These are phyloP conservation scores for Mirounga angustirostris DNA, from an alignment of 2,113 vertebrate species.

Conservation along the genomic window DNA sequence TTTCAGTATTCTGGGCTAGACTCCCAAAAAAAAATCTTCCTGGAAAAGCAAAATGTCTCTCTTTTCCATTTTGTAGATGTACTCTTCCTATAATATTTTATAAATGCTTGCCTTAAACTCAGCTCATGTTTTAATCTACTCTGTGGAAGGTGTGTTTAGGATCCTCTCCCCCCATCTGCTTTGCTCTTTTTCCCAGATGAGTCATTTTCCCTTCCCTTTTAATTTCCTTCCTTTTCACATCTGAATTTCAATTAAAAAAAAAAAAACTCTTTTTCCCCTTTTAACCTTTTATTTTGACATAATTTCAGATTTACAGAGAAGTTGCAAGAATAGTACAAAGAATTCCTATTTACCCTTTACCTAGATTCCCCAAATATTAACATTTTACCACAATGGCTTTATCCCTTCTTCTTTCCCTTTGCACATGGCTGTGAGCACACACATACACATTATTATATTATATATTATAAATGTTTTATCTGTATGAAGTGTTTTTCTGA, in stretches of 20 bases:
- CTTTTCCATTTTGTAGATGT: constrained; percentile 42
- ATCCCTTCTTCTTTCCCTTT: neutral
- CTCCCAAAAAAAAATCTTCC: constrained; percentile 4
- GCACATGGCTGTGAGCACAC: neutral
- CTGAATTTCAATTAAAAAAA: constrained; percentile 44
- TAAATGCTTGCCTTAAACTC: constrained; percentile 18
- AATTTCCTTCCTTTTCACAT: neutral
- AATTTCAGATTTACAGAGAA: constrained; percentile 39
- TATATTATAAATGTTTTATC: neutral
- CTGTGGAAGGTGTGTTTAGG: neutral
- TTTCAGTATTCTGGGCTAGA: constrained; percentile 51
- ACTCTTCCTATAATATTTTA: constrained; percentile 50
- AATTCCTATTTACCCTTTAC: constrained; percentile 5
- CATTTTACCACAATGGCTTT: neutral
- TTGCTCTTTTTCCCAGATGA: constrained; percentile 46
- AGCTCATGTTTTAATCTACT: constrained; percentile 3
- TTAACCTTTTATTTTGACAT: constrained; percentile 7
- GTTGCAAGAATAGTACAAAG: constrained; percentile 37
- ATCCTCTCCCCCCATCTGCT: neutral
- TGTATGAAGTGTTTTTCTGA: neutral
- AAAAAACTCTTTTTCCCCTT: neutral
- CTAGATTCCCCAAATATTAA: neutral
- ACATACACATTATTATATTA: neutral
- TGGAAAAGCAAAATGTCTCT: constrained; percentile 55
- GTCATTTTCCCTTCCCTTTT: constrained; percentile 3